These are phyloP conservation scores for Neoscelio sp. DNA, from an alignment of 2,888 invertebrate species.

Conservation along the genomic window DNA sequence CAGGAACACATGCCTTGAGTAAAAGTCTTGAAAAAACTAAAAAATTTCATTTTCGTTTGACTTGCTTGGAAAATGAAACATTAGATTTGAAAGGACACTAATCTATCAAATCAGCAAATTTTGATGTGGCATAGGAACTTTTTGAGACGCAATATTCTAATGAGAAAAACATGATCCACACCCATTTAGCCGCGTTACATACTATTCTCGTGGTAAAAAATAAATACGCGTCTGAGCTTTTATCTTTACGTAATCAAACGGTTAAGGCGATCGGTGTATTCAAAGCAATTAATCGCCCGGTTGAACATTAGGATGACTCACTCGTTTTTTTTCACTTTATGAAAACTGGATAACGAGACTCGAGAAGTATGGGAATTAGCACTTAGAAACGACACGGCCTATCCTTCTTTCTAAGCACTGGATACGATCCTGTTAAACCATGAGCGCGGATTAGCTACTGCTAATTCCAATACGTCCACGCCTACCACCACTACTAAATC, in stretches of 20 bases:
- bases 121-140: slow-evolving; percentile 10
- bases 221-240: neutral
- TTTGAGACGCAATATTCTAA: neutral
- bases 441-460: neutral
- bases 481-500: too few species aligned
- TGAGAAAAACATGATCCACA: neutral
- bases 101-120: neutral
- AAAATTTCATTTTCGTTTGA: slow-evolving; percentile 18
- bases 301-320: neutral
- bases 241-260: neutral
- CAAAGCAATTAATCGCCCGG: neutral
- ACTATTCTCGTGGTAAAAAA: neutral
- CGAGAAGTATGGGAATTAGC: neutral
- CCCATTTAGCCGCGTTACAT: neutral
- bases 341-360: neutral
- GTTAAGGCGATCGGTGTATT: neutral
- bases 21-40: slow-evolving; percentile 16
- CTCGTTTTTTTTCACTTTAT: neutral
- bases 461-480: too few species aligned
- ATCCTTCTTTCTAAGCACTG: neutral
- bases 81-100: slow-evolving; percentile 4
- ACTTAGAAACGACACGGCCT: neutral
- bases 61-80: neutral
- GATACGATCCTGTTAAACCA: neutral
- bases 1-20: too few species aligned